Base-by-base conservation (phyloP, 1,140 invertebrate genomes). In the Pseudoatta argentina region DNA sequence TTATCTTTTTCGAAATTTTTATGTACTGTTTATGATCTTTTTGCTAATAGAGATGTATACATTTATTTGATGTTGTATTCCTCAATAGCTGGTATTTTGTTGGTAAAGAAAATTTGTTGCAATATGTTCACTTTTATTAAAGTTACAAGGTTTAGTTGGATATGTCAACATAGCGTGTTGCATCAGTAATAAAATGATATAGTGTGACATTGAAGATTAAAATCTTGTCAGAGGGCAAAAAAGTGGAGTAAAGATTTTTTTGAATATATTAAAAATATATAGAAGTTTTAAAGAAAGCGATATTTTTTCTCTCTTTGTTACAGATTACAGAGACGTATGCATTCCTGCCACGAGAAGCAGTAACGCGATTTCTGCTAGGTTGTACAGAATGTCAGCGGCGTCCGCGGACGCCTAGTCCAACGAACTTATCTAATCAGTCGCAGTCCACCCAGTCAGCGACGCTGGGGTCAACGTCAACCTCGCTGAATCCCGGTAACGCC, bases 291-390 rank as follows among this genome's bases (percentile, higher is more conserved):
- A 71, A 27, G 30, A 82, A 24, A 44, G 30, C 14, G 34, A 0
- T 61, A 0, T 34, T 64, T n/a, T 59, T 59, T 8, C 3, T 51
- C 91, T 92, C 94, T 94, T 92, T 92, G 90, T 96, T 96, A 44
- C 96, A 99, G 98, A 99, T 99, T 92, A 98, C 98, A 12, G 98
- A 99, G 94, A 98, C 98, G 63, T 99, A 99, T 95, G 98, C 98
- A 6, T 99, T 99, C 93, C 96, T 99, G 78, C 98, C 98, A 1
- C 97, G 98, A 51, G 98, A 99, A 95, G 98, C 98, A 2, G 98
- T 99, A 91, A 99, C 98, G 61, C 97, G 98, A 89, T 99, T 99
- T 95, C 96, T 99, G 44, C 97, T 99, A 91, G 98, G 98, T 86
- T 99, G 98, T 94, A 97, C 97, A n/a, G 98, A 99, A 93, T 99